Percentiles rank a stretch among this genome's conserved stretches.
phyloP scores from a whole-genome alignment of 2,888 invertebrate species.

The Trissolcus brochymenae region DNA sequence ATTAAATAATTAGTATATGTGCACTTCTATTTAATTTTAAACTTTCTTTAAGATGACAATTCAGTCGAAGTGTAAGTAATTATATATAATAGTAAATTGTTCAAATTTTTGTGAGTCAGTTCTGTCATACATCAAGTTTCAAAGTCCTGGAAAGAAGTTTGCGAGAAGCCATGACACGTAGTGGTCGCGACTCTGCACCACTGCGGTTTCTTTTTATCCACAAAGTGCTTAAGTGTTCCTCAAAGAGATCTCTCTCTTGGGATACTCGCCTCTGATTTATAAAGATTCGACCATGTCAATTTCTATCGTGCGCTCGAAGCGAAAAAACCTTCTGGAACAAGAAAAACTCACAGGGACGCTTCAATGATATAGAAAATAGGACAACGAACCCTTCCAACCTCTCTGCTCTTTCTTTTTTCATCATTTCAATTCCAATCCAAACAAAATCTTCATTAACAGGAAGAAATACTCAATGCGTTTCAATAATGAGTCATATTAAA shows the following conservation, averaged over 20 bases:
- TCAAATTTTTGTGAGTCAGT: constrained; percentile 11
- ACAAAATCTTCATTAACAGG: neutral
- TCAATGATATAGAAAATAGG: constrained; percentile 28
- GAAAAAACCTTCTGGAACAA: constrained; percentile 22
- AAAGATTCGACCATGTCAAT: constrained; percentile 37
- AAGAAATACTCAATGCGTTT: too few relatives aligned
- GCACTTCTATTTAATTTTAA: neutral
- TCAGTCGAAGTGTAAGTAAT: too few relatives aligned
- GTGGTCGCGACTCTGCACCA: constrained; percentile 37
- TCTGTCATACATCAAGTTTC: constrained; percentile 17
- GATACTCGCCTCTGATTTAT: constrained; percentile 50
- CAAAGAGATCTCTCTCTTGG: constrained; percentile 45
- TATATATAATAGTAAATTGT: too few relatives aligned
- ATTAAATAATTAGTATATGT: neutral
- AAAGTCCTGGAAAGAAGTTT: constrained; percentile 28
- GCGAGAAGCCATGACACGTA: constrained; percentile 37
- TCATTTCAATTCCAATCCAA: constrained; percentile 1
- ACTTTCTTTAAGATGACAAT: neutral
- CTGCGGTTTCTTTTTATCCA: constrained; percentile 39
- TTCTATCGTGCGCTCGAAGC: constrained; percentile 20
- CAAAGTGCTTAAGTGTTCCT: constrained; percentile 44
- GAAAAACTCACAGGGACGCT: constrained; percentile 14
- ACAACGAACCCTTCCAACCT: constrained; percentile 17
- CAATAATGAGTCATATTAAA: too few relatives aligned
- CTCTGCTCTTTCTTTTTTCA: constrained; percentile 2